Evolutionary conservation across 1,140 invertebrate species (phyloP).

Genomic region (Popillia japonica): DNA sequence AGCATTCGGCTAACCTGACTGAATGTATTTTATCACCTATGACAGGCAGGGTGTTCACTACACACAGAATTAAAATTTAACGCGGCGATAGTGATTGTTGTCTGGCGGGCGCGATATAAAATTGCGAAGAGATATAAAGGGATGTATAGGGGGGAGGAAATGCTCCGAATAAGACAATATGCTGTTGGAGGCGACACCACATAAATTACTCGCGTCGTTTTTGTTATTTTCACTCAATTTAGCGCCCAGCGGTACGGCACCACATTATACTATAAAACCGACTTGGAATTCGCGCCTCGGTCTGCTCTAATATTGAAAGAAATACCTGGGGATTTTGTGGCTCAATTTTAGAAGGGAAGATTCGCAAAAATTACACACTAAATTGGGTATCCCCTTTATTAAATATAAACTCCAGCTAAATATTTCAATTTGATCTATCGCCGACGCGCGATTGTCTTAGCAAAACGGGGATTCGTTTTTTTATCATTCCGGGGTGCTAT

Average conservation of each 20-base stretch:
- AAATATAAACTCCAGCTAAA: constrained; percentile 43
- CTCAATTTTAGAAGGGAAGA: constrained; percentile 42
- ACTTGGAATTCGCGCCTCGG: constrained; percentile 25
- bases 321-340: constrained; percentile 45
- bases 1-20: background rate
- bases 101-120: background rate
- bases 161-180: constrained; percentile 41
- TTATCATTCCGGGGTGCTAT: no score
- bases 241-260: constrained; percentile 28
- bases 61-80: background rate
- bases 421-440: constrained; percentile 29
- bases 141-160: background rate
- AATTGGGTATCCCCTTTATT: constrained; percentile 42
- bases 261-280: constrained; percentile 43
- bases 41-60: background rate
- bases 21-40: constrained; percentile 27
- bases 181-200: constrained; percentile 41
- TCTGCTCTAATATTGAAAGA: constrained; percentile 43
- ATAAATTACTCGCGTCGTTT: constrained; percentile 44
- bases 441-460: background rate
- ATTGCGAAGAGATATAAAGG: background rate
- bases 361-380: constrained; percentile 42
- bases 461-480: no score
- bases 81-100: no score
- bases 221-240: constrained; percentile 45